Conservation (phyloP, 2,113 vertebrate species). For the Mungos mungo region DNA sequence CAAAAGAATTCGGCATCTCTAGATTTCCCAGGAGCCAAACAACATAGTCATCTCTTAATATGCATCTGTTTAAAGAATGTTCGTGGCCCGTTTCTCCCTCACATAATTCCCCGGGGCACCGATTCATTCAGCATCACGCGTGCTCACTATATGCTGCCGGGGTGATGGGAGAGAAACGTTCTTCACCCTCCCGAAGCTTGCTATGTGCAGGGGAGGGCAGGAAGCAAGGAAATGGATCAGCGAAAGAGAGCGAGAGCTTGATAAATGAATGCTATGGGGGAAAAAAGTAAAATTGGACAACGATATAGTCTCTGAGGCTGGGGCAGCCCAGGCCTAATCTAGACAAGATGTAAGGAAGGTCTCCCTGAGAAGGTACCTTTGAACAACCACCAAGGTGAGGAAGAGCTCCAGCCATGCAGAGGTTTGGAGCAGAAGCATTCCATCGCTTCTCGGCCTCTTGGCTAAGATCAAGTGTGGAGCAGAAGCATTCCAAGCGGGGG, state of each 20-base stretch:
- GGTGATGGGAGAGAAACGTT: not conserved
- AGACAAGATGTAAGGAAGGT: not conserved
- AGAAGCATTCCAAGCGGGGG: not conserved
- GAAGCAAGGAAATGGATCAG: not conserved
- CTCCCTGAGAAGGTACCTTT: not conserved
- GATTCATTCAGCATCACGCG: not conserved
- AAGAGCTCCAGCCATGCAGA: not conserved
- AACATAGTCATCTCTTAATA: not conserved
- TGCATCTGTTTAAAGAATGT: not conserved
- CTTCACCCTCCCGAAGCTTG: not conserved
- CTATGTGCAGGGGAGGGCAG: not conserved
- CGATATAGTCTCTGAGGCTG: not conserved
- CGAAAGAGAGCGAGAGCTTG: not conserved
- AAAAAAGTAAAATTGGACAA: not conserved
- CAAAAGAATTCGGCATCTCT: not conserved
- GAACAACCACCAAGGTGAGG: not conserved
- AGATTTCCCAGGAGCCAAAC: not conserved
- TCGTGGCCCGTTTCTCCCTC: not conserved
- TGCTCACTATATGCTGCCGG: fast-evolving
- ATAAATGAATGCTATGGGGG: not conserved
- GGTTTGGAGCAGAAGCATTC: not conserved
- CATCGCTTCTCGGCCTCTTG: no score
- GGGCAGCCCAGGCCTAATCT: not conserved
- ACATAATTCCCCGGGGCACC: not conserved
- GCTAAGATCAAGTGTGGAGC: no score